Percentiles rank a stretch among this genome's conserved stretches.
phyloP scores from a whole-genome alignment of 2,888 invertebrate species.

The Mongoloraphidia duomilia region DNA sequence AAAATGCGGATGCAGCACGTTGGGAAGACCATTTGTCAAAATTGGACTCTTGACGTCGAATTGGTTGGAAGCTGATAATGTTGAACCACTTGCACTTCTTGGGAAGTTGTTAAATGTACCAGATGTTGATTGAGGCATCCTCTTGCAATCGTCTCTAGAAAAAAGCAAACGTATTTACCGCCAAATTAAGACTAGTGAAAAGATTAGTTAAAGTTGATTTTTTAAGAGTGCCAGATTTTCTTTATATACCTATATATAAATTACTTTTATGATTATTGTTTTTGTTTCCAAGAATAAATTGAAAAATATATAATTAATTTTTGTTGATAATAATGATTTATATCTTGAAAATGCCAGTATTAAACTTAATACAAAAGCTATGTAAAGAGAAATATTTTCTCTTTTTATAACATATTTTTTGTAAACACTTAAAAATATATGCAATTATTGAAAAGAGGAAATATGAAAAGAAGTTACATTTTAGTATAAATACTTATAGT shows the following conservation, averaged over 20 bases:
- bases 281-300: neutral
- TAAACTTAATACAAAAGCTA: too few species aligned
- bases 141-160: constrained; percentile 32
- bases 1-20: constrained; percentile 20
- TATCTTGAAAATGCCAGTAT: too few species aligned
- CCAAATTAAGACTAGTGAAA: neutral
- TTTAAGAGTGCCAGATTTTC: neutral
- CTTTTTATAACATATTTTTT: too few species aligned
- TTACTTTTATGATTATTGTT: neutral
- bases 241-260: neutral
- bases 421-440: too few species aligned
- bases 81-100: constrained; percentile 1
- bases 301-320: neutral
- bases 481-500: too few species aligned
- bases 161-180: constrained; percentile 15
- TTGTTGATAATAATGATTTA: too few species aligned
- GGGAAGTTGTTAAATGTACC: constrained; percentile 26
- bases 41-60: constrained; percentile 3
- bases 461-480: too few species aligned
- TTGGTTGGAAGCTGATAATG: neutral
- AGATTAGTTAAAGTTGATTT: neutral
- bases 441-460: too few species aligned
- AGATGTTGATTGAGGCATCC: constrained; percentile 28
- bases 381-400: too few species aligned
- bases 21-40: constrained; percentile 11